A percentile compares a stretch with the other conserved stretches of the same genome.
These are phyloP conservation scores for Sesamia nonagrioides DNA, from an alignment of 1,140 invertebrate species.

Conservation along the genomic window DNA sequence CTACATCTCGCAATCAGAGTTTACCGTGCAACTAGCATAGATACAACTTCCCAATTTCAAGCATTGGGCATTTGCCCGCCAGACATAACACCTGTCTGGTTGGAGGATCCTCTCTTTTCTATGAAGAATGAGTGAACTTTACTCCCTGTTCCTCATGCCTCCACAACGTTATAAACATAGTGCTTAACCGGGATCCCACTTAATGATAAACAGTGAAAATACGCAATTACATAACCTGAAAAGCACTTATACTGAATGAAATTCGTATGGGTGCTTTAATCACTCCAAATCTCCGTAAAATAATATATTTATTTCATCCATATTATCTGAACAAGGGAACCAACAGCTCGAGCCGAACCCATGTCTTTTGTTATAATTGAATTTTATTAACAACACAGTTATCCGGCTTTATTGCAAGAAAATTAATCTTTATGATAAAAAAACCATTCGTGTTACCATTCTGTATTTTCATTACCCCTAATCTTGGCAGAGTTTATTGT, in stretches of 20 bases:
- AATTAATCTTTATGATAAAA: slow-evolving; percentile 67
- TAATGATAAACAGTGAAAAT: too few species aligned
- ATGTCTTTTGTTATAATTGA: slow-evolving; percentile 59
- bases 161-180: too few species aligned
- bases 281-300: background rate
- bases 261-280: background rate
- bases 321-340: slow-evolving; percentile 27
- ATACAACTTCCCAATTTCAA: too few species aligned
- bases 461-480: slow-evolving; percentile 66
- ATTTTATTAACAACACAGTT: slow-evolving; percentile 65
- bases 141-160: too few species aligned
- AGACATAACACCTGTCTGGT: too few species aligned
- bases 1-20: too few species aligned
- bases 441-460: slow-evolving; percentile 61
- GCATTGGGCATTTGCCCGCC: too few species aligned
- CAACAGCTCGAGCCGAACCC: background rate
- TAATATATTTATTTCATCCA: slow-evolving; percentile 4
- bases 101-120: too few species aligned
- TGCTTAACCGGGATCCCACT: too few species aligned
- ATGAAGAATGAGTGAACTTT: too few species aligned
- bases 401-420: slow-evolving; percentile 65
- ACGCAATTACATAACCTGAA: background rate
- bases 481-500: slow-evolving; percentile 63
- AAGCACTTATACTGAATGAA: background rate
- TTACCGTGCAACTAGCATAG: too few species aligned